These are phyloP conservation scores for Biston betularia DNA, from an alignment of 2,888 invertebrate genomes.

Conservation along the genomic window DNA sequence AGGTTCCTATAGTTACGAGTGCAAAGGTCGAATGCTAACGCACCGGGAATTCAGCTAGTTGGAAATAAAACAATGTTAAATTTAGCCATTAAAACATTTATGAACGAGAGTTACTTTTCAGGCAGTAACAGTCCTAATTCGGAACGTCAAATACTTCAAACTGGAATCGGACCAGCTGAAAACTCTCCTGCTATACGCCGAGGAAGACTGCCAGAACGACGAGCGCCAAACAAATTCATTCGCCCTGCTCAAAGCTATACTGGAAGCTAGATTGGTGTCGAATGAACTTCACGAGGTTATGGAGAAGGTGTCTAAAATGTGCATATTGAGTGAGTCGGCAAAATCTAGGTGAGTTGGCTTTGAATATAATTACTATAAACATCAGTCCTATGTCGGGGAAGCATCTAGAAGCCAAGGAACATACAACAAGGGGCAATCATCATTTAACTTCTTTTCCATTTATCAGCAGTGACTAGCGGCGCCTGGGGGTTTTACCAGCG, in stretches of 20 bases:
- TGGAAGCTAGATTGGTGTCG: conserved; percentile 90
- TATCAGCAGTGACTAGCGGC: no score
- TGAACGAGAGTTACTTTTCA: conserved; percentile 61
- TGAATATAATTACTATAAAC: background rate
- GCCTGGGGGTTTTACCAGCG: no score
- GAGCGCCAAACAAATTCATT: conserved; percentile 96
- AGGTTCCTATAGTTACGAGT: no score
- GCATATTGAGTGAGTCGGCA: conserved; percentile 91
- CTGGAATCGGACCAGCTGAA: conserved; percentile 92
- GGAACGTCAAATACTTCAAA: conserved; percentile 91
- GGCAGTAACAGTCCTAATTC: conserved; percentile 92
- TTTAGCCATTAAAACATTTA: background rate
- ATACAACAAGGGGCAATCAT: no score
- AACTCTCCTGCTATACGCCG: conserved; percentile 93
- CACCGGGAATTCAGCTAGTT: no score
- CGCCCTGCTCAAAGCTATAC: conserved; percentile 93
- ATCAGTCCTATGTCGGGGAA: no score
- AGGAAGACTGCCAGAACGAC: conserved; percentile 94
- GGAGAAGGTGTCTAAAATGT: conserved; percentile 92
- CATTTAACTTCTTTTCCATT: no score
- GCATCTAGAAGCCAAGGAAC: no score
- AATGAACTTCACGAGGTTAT: conserved; percentile 93
- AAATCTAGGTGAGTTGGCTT: conserved; percentile 68
- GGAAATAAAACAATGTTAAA: no score
- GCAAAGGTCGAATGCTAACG: no score